Evolutionary conservation across 1,140 invertebrate genomes (phyloP).

Genomic region (Drosophila chauvacae): DNA sequence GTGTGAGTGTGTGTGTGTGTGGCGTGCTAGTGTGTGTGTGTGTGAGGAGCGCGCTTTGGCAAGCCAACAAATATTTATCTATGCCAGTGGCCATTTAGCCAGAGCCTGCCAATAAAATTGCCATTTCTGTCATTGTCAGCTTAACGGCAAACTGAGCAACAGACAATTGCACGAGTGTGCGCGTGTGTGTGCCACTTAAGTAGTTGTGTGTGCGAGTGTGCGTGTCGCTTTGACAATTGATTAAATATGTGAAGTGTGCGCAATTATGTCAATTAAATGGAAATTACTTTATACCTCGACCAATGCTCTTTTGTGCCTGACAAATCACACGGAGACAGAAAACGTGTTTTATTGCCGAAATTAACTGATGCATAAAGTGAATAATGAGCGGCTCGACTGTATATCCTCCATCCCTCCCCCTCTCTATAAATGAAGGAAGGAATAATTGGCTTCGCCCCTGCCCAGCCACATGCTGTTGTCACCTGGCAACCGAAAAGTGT

Average conservation of each 20-base stretch:
- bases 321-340: conserved; percentile 45
- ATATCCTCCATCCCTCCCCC: not conserved
- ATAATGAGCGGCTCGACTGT: conserved; percentile 46
- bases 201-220: conserved; percentile 32
- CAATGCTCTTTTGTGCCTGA: conserved; percentile 54
- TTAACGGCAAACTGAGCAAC: conserved; percentile 79
- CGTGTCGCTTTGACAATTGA: conserved; percentile 72
- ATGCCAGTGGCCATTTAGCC: conserved; percentile 80
- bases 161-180: conserved; percentile 45
- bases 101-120: conserved; percentile 77
- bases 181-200: conserved; percentile 27
- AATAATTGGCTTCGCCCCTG: conserved; percentile 62
- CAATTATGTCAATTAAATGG: conserved; percentile 83
- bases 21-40: conserved; percentile 16
- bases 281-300: conserved; percentile 75
- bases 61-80: conserved; percentile 82
- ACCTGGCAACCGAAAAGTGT: conserved; percentile 40
- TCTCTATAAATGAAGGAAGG: too few relatives aligned
- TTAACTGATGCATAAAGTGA: conserved; percentile 60
- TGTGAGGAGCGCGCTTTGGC: conserved; percentile 54
- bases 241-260: conserved; percentile 81
- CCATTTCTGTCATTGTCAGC: conserved; percentile 80
- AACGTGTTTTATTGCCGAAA: conserved; percentile 34
- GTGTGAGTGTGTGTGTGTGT: not conserved
- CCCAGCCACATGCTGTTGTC: not conserved